These are phyloP conservation scores for Varanus salvator DNA, from an alignment of 2,113 vertebrate species.

Conservation along the genomic window DNA sequence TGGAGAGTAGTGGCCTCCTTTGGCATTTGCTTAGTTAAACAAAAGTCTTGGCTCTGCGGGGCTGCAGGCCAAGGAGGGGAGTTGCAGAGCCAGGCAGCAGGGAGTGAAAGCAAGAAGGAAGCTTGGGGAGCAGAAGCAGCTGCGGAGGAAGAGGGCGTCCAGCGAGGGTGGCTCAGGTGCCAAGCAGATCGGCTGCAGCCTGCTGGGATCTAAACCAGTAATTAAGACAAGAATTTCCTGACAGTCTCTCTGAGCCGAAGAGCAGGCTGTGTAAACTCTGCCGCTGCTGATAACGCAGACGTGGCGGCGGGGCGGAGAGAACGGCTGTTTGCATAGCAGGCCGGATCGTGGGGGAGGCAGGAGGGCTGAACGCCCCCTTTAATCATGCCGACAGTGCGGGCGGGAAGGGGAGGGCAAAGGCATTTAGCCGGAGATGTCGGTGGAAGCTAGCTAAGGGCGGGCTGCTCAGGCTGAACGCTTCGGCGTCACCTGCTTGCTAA, in stretches of 20 bases:
- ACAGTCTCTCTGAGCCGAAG: not conserved
- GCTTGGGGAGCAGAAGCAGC: not conserved
- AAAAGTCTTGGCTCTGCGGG: not conserved
- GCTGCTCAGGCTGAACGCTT: not conserved
- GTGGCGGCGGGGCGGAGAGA: not conserved
- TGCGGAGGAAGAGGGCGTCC: not conserved
- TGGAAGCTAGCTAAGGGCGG: conserved; percentile 18
- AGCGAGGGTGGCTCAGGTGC: not conserved
- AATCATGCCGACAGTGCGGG: conserved; percentile 19
- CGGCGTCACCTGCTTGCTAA: not conserved
- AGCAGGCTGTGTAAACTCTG: conserved; percentile 55
- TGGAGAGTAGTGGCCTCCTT: too few relatives aligned
- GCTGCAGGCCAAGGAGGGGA: too few relatives aligned
- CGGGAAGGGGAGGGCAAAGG: accelerated
- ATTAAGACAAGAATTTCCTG: not conserved
- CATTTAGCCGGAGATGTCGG: not conserved
- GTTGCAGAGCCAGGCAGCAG: not conserved
- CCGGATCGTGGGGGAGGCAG: conserved; percentile 33
- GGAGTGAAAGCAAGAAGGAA: not conserved
- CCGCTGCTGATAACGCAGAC: conserved; percentile 29
- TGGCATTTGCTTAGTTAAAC: not conserved
- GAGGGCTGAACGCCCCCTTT: conserved; percentile 42
- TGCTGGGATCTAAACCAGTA: accelerated
- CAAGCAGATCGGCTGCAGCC: not conserved
- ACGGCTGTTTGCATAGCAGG: conserved; percentile 47